Evolutionary conservation across 1,140 invertebrate species (phyloP), one percentile per base, ranked within the genome.

Genomic region (Orchestia grillus): DNA sequence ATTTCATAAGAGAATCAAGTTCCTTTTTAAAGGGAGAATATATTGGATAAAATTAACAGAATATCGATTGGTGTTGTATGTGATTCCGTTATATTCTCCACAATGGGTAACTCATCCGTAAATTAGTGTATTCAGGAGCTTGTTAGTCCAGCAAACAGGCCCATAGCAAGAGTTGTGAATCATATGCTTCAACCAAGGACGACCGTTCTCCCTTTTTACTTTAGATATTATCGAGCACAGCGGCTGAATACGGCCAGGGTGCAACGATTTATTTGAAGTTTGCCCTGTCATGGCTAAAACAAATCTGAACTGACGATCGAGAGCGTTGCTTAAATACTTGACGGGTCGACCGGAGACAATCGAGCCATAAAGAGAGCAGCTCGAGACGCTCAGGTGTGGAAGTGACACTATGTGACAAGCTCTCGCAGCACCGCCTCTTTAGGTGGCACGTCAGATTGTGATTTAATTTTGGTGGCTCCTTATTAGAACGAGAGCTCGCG

Each of bases 281-380:
- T 77, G 62, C 62, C 62, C 62, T 77, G 62, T 77, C 62, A 77
- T 77, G 62, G 62, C 62, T 77, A 77, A 77, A 77, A 77, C 62
- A 77, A 77, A 77, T 77, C 15, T 36, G 62, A 77, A 77, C 62
- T 77, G 62, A 77, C 62, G 62, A 77, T 77, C 11, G 28, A 77
- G 62, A 77, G 62, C 62, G 28, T 77, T 77, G 62, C 62, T 77
- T 77, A 15, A 15, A 77, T 36, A 77, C 62, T 36, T 77, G 62
- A 77, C 62, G 36, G 62, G 62, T 77, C 11, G 62, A 77, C 62
- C 62, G 62, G 62, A 77, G 62, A 77, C 62, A 77, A 77, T 77
- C 62, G 36, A 77, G 62, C 62, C 62, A 77, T 77, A 77, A 77
- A 77, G 62, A 77, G 62, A 77, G 62, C 62, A 77, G 62, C 62